Evolutionary conservation across 2,888 invertebrate species (phyloP).

Genomic region (Sturmia bella): DNA sequence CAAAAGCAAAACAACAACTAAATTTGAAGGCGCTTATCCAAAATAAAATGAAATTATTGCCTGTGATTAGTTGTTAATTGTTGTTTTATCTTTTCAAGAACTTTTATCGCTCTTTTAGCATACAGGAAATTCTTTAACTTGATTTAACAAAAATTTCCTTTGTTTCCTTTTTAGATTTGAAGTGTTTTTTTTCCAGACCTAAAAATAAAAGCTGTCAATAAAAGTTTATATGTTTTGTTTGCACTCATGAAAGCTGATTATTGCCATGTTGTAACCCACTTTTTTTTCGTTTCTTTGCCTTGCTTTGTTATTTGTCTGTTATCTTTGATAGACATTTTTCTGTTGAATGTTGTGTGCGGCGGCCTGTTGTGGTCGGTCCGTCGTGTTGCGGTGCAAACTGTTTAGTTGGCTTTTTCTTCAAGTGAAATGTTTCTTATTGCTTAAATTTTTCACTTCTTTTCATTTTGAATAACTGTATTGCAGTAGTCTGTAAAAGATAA

Average conservation of each 20-base stretch:
- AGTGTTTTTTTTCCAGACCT: background rate
- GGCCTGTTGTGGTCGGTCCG: background rate
- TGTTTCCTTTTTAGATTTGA: background rate
- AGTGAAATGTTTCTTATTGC: constrained; percentile 44
- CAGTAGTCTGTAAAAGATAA: constrained; percentile 63
- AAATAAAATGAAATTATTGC: constrained; percentile 20
- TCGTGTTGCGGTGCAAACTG: constrained; percentile 23
- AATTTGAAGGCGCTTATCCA: background rate
- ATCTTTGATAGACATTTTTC: constrained; percentile 40
- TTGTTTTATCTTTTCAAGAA: constrained; percentile 19
- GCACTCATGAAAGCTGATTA: constrained; percentile 27
- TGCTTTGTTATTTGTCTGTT: constrained; percentile 14
- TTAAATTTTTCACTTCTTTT: constrained; percentile 18
- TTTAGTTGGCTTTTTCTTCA: constrained; percentile 24
- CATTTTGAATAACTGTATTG: constrained; percentile 44
- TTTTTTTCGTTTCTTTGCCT: constrained; percentile 12
- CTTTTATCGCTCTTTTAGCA: background rate
- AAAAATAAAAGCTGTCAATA: constrained; percentile 47
- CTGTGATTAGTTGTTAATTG: constrained; percentile 35
- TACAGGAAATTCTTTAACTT: constrained; percentile 43
- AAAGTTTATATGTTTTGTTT: constrained; percentile 17
- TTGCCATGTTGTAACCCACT: constrained; percentile 50
- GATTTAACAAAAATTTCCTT: constrained; percentile 29
- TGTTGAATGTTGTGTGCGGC: constrained; percentile 7
- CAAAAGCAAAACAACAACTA: constrained; percentile 6